Conservation (phyloP, 2,113 vertebrate species). For the Dascyllus trimaculatus region DNA sequence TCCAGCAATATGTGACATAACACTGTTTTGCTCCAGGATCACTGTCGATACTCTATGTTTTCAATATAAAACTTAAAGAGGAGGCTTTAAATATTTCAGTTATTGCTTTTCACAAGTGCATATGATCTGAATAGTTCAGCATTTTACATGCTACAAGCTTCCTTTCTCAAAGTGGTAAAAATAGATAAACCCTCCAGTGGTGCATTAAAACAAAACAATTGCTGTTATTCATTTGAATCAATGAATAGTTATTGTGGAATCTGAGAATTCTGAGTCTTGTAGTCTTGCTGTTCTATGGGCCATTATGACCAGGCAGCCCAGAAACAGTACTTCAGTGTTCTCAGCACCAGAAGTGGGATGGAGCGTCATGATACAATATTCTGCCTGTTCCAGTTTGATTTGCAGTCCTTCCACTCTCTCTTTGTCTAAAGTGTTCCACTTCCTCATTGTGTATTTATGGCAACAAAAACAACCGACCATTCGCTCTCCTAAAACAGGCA, state of each 20-base stretch:
- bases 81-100: not conserved
- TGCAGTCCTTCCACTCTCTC: constrained; percentile 73
- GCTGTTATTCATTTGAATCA: constrained; percentile 75
- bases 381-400: constrained; percentile 77
- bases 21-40: no score
- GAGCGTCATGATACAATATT: constrained; percentile 81
- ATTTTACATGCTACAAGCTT: constrained; percentile 33
- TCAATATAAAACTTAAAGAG: no score
- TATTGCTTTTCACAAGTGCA: not conserved
- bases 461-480: constrained; percentile 59
- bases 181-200: constrained; percentile 68
- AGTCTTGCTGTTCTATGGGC: constrained; percentile 69
- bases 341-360: constrained; percentile 79
- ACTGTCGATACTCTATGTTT: no score
- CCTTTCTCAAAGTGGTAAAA: constrained; percentile 66
- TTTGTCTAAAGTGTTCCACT: constrained; percentile 74
- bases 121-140: not conserved
- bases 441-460: constrained; percentile 76
- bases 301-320: constrained; percentile 63
- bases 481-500: constrained; percentile 24
- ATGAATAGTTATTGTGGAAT: constrained; percentile 80
- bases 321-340: constrained; percentile 82
- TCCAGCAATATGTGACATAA: no score
- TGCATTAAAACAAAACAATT: constrained; percentile 75
- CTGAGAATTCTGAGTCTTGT: constrained; percentile 70